Base-by-base conservation (phyloP, 2,888 invertebrate genomes). In the Orchestes rusci region DNA sequence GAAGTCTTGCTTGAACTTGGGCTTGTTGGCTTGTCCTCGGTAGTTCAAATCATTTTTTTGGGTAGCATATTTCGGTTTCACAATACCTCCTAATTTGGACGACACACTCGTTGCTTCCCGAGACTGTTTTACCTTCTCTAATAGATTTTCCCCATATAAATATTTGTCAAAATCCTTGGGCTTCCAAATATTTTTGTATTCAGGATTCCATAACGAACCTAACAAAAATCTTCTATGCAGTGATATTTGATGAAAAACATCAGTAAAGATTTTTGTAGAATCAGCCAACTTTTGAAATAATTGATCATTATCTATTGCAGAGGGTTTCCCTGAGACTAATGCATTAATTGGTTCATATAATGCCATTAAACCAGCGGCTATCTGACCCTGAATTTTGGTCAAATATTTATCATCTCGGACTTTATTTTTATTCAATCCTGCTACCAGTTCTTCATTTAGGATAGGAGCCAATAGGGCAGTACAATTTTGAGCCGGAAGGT, bases 141-240 rank as follows among this genome's bases (percentile, higher is more conserved):
- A 36, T 19, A 36, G 23, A 36, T 36, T 36, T 13, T 36, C 36
- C 12, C 39, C 30, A 39, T 30, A 23, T 7, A 23, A 10, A 30
- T 30, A 30, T 30, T 17, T 39, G 30, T 39, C 39, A 30, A 39
- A 30, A 18, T 8, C 17, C 15, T 18, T 23, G 8, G 18, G 16
- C 16, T 39, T 19, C 16, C 12, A 28, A 16, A 8, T 16, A 15
- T 39, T 39, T 18, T 39, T 39, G 16, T 30, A 17, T 29, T 30
- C 13, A 17, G 30, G 30, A 15, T 39, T 39, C 18, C 29, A 39
- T 30, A 30, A 13, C 8, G 17, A 17, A 30, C 30, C 13, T 39
- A 39, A 18, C 18, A 39, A 39, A 39, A 17, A 39, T 30, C 29
- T 30, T 30, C 30, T 29, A 39, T 39, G 39, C 12, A 39, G 17